Conservation (phyloP, 1,140 invertebrate species). For the Trichonephila clavata region DNA sequence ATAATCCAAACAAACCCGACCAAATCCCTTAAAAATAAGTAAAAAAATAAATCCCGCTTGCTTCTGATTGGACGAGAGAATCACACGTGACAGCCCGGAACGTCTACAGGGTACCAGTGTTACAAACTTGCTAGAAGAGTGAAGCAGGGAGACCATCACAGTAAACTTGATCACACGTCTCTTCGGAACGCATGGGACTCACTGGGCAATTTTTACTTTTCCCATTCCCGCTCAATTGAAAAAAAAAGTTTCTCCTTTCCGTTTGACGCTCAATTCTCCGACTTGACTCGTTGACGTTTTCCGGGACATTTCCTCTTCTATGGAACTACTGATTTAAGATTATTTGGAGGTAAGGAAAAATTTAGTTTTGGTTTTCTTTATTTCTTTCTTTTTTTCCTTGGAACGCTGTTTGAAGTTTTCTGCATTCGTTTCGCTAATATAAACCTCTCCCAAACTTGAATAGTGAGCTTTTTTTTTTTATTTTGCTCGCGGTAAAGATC, state of each 20-base stretch:
- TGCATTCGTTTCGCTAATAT: neutral
- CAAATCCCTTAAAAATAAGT: constrained; percentile 51
- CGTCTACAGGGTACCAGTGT: constrained; percentile 73
- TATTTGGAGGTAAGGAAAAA: constrained; percentile 43
- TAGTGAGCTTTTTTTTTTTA: too few relatives aligned
- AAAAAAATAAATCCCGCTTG: constrained; percentile 51
- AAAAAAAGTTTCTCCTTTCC: constrained; percentile 41
- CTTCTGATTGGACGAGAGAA: constrained; percentile 67
- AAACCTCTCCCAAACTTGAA: neutral
- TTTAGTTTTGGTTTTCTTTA: neutral
- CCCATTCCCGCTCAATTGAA: neutral
- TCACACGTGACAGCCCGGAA: constrained; percentile 67
- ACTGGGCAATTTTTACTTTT: constrained; percentile 33
- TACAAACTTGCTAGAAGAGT: constrained; percentile 71
- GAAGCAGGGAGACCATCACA: constrained; percentile 23
- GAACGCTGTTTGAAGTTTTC: neutral
- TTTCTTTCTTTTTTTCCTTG: neutral
- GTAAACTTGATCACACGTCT: constrained; percentile 45
- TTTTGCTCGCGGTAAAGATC: too few relatives aligned
- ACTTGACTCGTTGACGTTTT: constrained; percentile 29
- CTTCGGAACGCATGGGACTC: constrained; percentile 36
- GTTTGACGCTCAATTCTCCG: constrained; percentile 29
- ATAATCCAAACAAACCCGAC: constrained; percentile 61
- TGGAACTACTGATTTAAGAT: constrained; percentile 52
- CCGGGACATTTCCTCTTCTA: constrained; percentile 39